phyloP scores from a whole-genome alignment of 92 coral and sea anemone species.

The Desmophyllum pertusum region DNA sequence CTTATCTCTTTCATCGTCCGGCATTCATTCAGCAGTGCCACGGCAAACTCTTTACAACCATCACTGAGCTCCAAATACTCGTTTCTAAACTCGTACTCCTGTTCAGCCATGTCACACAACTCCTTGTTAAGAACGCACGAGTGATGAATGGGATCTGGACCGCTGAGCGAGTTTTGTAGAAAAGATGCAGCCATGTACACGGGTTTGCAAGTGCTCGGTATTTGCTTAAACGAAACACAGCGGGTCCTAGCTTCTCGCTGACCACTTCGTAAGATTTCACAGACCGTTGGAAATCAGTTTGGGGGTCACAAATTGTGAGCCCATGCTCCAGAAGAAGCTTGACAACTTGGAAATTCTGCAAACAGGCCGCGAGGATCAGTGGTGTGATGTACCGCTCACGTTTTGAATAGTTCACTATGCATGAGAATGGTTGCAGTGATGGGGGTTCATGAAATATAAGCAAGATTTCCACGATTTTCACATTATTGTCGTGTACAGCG shows the following conservation, averaged over 20 bases:
- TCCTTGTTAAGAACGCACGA: conserved; percentile 72
- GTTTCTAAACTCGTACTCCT: conserved; percentile 78
- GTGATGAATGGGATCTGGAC: conserved; percentile 71
- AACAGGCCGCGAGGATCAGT: conserved; percentile 69
- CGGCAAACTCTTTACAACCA: conserved; percentile 78
- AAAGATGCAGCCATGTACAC: conserved; percentile 61
- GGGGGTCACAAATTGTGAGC: conserved; percentile 62
- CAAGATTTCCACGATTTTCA: conserved; percentile 64
- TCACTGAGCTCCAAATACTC: conserved; percentile 76
- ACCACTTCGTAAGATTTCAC: conserved; percentile 17
- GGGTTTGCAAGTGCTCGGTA: conserved; percentile 77
- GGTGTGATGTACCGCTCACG: conserved; percentile 53
- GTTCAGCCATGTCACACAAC: conserved; percentile 59
- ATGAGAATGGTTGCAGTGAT: background rate
- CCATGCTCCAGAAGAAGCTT: conserved; percentile 59
- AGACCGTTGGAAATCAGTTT: conserved; percentile 33
- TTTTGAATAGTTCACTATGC: background rate
- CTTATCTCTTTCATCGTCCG: conserved; percentile 82
- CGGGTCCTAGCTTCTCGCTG: conserved; percentile 56
- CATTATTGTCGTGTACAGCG: conserved; percentile 61
- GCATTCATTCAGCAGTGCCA: conserved; percentile 80
- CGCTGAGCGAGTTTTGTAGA: conserved; percentile 18
- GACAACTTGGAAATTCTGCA: conserved; percentile 70
- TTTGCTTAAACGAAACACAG: conserved; percentile 61
- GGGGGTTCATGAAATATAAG: conserved; percentile 40